These are phyloP conservation scores for Ephydatia muelleri DNA, from an alignment of 37 sponge, comb jelly and placozoan species.

Conservation along the genomic window DNA sequence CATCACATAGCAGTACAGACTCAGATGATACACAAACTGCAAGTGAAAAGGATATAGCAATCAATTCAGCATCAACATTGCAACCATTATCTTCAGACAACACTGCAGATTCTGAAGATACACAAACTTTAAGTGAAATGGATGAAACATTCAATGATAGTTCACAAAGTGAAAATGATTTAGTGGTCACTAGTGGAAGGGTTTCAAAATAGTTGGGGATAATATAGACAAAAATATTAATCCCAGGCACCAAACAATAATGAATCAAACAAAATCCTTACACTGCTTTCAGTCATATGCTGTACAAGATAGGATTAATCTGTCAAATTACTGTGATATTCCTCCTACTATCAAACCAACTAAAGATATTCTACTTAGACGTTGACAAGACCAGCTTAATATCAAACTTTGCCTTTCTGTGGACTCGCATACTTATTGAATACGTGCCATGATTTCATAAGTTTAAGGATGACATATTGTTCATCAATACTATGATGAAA, in stretches of 20 bases:
- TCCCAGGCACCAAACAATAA: neutral
- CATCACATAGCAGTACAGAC: too few relatives aligned
- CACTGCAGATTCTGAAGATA: too few relatives aligned
- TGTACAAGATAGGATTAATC: neutral
- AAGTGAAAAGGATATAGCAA: too few relatives aligned
- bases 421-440: neutral
- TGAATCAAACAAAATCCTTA: neutral
- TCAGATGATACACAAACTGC: too few relatives aligned
- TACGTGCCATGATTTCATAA: neutral
- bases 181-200: neutral
- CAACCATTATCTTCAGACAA: too few relatives aligned
- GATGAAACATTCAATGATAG: too few relatives aligned
- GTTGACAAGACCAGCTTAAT: neutral
- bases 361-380: neutral
- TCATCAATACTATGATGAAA: neutral
- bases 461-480: neutral
- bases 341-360: neutral
- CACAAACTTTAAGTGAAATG: too few relatives aligned
- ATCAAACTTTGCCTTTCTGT: neutral
- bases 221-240: neutral
- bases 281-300: neutral
- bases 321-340: neutral
- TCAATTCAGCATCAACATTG: too few relatives aligned
- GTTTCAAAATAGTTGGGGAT: neutral
- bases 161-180: too few relatives aligned